phyloP scores from a whole-genome alignment of 2,797 vertebrate species.

The Hypotaenidia okinawae region DNA sequence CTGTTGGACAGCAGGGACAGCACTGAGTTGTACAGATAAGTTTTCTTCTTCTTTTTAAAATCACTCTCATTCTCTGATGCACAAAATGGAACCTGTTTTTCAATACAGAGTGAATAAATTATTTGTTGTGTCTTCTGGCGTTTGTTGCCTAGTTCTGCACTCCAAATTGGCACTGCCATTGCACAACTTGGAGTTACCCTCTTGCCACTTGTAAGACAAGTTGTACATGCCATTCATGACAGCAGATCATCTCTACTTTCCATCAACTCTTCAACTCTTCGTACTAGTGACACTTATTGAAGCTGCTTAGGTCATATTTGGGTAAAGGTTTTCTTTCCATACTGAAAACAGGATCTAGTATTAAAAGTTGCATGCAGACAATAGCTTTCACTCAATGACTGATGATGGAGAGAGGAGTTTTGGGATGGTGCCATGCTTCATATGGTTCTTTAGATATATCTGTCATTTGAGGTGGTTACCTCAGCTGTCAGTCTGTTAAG shows the following conservation, averaged over 20 bases:
- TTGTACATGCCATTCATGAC: not conserved
- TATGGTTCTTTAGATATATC: constrained; percentile 37
- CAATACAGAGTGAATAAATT: not conserved
- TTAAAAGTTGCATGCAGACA: not conserved
- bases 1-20: not conserved
- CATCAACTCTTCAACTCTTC: not conserved
- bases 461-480: constrained; percentile 61
- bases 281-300: not conserved
- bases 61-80: not conserved
- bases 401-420: not conserved
- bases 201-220: not conserved
- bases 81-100: not conserved
- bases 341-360: not conserved
- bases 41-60: not conserved
- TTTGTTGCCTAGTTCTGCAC: not conserved
- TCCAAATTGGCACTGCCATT: not conserved
- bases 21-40: fast-evolving
- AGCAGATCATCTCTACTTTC: not conserved
- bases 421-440: constrained; percentile 37
- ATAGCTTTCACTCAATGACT: constrained; percentile 1
- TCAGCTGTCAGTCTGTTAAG: constrained; percentile 61
- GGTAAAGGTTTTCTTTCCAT: not conserved
- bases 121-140: not conserved
- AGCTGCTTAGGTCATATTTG: not conserved
- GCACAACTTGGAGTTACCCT: not conserved